Base-by-base conservation (phyloP, 1,140 invertebrate genomes). In the Drosophila baimaii region DNA sequence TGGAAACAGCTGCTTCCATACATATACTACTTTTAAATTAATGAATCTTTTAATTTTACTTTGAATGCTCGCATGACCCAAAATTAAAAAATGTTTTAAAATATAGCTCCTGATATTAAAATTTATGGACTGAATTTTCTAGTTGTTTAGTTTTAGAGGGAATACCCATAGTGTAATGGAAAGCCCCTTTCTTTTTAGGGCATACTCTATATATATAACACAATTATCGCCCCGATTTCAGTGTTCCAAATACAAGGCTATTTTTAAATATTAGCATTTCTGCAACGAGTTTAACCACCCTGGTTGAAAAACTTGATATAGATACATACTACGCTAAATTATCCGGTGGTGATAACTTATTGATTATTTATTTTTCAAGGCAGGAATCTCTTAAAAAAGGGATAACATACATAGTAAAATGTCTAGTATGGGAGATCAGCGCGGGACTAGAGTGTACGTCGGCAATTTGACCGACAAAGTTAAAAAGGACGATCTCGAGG, bases 401-500 rank as follows among this genome's bases (percentile, higher is more conserved):
- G 57, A 62, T 79, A 39, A 72, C 64, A 23, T 23, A 49, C 64
- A 27, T 31, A 58, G 19, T 49, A 33, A 37, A 35, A 71, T 69
- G 56, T 49, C 54, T 12, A 81, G 80, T 52, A 92, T 92, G 91
- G 74, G 92, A 66, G 92, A 92, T 79, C 91, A 92, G 73, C 93
- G 94, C 83, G 94, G 94, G 59, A 96, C 96, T 71, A 94, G 96
- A 79, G 96, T 97, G 29, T 97, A 97, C 92, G 96, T 97, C 56
- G 96, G 96, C 74, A 96, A 96, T 79, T 94, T 97, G 66, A 95
- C 94, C 79, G 96, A 97, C 85, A 95, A 94, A 86, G 95, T 97
- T 81, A 97, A 97, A 92, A 97, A 97, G 91, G 97, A 97, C 93
- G 96, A 98, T 92, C 92, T 98, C 37, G 96, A 98, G 91, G 94